Conservation (phyloP, 2,797 vertebrate species). For the Poeciliopsis paucimaculata region DNA sequence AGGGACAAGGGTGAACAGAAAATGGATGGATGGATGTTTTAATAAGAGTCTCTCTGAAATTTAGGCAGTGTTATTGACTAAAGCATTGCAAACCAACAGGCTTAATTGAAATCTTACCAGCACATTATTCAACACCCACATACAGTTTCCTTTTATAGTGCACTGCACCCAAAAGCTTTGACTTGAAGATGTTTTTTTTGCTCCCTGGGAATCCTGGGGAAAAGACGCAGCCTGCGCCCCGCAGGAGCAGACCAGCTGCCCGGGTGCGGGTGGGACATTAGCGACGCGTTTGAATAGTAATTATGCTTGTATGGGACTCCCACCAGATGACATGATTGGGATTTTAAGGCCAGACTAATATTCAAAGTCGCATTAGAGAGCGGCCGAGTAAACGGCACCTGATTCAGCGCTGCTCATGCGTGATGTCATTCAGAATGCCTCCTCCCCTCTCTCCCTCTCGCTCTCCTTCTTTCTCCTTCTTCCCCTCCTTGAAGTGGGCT, state of each 20-base stretch:
- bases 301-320: conserved; percentile 94
- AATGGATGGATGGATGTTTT: background rate
- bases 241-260: conserved; percentile 85
- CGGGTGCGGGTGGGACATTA: conserved; percentile 94
- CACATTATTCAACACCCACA: background rate
- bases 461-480: background rate
- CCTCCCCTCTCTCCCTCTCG: conserved; percentile 7
- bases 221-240: conserved; percentile 65
- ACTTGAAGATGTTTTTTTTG: conserved; percentile 35
- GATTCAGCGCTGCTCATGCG: conserved; percentile 82
- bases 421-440: conserved; percentile 74
- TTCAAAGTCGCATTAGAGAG: conserved; percentile 85
- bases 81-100: background rate
- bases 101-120: background rate
- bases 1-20: too few species aligned
- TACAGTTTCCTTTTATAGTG: background rate
- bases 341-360: conserved; percentile 86
- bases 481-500: conserved; percentile 68
- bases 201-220: conserved; percentile 58
- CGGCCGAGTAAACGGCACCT: conserved; percentile 74
- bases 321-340: conserved; percentile 93
- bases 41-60: background rate
- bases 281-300: conserved; percentile 89
- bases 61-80: background rate
- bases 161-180: background rate